Evolutionary conservation across 2,113 vertebrate genomes (phyloP).

Genomic region (Thamnaconus septentrionalis): DNA sequence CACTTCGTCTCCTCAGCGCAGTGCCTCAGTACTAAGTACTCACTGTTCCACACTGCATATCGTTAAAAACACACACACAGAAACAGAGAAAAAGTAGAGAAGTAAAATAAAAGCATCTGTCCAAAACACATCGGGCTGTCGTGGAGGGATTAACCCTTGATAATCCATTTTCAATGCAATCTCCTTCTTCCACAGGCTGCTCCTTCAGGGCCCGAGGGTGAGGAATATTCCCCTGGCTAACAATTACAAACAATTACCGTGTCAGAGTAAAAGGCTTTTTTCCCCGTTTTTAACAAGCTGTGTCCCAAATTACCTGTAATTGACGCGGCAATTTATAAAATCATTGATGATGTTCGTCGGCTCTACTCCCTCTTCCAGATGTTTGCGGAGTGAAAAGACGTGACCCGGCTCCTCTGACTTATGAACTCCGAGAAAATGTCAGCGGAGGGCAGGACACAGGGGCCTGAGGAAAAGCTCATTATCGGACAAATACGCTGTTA

Average conservation of each 20-base stretch:
- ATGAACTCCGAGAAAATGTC: slow-evolving; percentile 45
- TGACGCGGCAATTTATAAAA: slow-evolving; percentile 66
- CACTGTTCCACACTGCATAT: too few species aligned
- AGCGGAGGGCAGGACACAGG: slow-evolving; percentile 2
- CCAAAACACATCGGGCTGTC: slow-evolving; percentile 3
- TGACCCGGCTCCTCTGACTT: slow-evolving; percentile 56
- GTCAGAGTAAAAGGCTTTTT: slow-evolving; percentile 72
- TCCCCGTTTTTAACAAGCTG: slow-evolving; percentile 61
- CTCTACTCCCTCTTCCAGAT: slow-evolving; percentile 63
- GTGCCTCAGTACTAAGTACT: too few species aligned
- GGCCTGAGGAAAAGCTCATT: too few species aligned
- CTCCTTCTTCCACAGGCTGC: slow-evolving; percentile 28
- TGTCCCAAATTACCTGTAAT: slow-evolving; percentile 71
- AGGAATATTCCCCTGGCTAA: slow-evolving; percentile 69
- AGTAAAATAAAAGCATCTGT: too few species aligned
- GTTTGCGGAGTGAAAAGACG: slow-evolving; percentile 33
- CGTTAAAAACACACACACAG: not conserved
- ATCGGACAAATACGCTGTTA: slow-evolving; percentile 13
- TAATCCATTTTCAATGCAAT: slow-evolving; percentile 43
- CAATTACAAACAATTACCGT: slow-evolving; percentile 81
- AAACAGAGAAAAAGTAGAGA: too few species aligned
- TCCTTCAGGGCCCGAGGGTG: slow-evolving; percentile 18
- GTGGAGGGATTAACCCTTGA: slow-evolving; percentile 28
- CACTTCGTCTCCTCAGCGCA: too few species aligned
- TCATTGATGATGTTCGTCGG: slow-evolving; percentile 64